phyloP scores from a whole-genome alignment of 1,140 invertebrate species.

The Macrosteles quadrilineatus region DNA sequence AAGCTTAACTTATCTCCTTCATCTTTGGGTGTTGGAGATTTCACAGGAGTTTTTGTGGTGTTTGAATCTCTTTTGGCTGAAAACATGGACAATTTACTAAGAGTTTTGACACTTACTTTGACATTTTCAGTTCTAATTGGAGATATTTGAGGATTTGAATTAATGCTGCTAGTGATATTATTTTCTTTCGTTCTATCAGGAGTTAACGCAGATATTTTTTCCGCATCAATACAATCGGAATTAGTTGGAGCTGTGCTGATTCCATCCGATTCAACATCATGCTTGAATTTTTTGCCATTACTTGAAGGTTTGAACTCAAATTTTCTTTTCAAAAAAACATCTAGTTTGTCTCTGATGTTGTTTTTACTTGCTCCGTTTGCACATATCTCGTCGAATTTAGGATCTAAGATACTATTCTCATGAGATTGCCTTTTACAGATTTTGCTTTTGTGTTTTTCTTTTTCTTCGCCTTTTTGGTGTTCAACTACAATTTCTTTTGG shows the following conservation, averaged over 20 bases:
- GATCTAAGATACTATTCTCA: conserved; percentile 3
- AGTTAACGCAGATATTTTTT: not conserved
- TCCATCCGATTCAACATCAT: not conserved
- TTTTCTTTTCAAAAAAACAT: conserved; percentile 29
- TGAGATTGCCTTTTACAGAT: too few species aligned
- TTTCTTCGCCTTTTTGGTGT: too few species aligned
- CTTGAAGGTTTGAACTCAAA: conserved; percentile 1
- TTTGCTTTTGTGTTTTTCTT: too few species aligned
- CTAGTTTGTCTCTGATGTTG: conserved; percentile 1
- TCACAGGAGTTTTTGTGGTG: not conserved
- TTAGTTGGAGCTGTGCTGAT: not conserved
- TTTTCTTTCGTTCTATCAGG: too few species aligned
- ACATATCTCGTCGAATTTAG: conserved; percentile 2
- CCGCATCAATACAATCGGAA: not conserved
- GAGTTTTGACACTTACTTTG: conserved; percentile 8
- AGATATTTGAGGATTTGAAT: not conserved
- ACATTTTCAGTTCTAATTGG: not conserved
- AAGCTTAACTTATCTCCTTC: not conserved
- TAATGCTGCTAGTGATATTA: not conserved
- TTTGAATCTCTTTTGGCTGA: not conserved
- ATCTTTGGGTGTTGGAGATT: not conserved
- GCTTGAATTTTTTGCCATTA: conserved; percentile 10
- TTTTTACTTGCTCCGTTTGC: conserved; percentile 7
- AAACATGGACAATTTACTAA: conserved; percentile 6
- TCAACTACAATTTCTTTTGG: too few species aligned